These are phyloP conservation scores for Lasioglossum baleicum DNA, from an alignment of 1,140 invertebrate species.

Conservation along the genomic window DNA sequence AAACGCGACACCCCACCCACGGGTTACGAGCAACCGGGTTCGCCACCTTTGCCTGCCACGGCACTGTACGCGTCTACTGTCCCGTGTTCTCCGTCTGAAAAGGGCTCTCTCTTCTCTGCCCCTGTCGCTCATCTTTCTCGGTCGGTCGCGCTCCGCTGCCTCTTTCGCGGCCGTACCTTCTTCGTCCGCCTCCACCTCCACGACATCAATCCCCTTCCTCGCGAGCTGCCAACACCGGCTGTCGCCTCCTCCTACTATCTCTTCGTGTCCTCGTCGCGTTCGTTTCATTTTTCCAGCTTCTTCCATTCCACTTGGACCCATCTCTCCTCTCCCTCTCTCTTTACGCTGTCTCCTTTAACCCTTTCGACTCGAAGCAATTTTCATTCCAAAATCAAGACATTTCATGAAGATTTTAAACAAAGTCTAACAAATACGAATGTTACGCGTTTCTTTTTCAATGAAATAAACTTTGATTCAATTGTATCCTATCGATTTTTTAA, in stretches of 20 bases:
- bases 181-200: slow-evolving; percentile 26
- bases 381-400: too few relatives aligned
- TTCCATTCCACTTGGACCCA: background rate
- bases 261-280: slow-evolving; percentile 23
- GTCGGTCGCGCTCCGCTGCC: slow-evolving; percentile 21
- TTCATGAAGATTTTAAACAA: too few relatives aligned
- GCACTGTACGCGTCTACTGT: background rate
- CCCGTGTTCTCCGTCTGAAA: slow-evolving; percentile 5
- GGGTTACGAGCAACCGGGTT: background rate
- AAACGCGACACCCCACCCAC: background rate
- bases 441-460: too few relatives aligned
- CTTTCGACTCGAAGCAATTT: too few relatives aligned
- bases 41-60: background rate
- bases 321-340: background rate
- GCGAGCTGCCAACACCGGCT: slow-evolving; percentile 38
- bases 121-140: background rate
- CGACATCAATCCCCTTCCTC: slow-evolving; percentile 36
- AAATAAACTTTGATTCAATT: too few relatives aligned
- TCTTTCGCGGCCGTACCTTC: slow-evolving; percentile 22
- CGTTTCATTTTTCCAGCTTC: slow-evolving; percentile 21
- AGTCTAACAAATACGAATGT: too few relatives aligned
- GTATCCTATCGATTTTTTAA: too few relatives aligned
- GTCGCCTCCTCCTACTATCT: slow-evolving; percentile 31
- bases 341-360: background rate
- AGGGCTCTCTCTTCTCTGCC: background rate